phyloP scores from a whole-genome alignment of 2,797 vertebrate genomes.

The Paramormyrops hopkinsi region DNA sequence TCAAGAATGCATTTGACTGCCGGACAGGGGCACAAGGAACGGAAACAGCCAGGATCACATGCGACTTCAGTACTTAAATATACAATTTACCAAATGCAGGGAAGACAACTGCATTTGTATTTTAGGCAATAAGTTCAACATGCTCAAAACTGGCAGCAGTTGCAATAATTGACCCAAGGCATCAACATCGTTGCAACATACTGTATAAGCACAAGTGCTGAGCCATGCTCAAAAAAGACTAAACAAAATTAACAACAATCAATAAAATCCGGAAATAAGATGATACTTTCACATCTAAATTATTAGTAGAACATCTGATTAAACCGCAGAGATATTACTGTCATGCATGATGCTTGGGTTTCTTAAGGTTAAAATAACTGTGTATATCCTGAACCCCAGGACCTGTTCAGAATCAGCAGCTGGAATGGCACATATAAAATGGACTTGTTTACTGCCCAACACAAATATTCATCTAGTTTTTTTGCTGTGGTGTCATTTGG shows the following conservation, averaged over 20 bases:
- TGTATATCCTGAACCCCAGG: not conserved
- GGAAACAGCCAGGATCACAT: not conserved
- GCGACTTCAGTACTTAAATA: not conserved
- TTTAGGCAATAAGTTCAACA: not conserved
- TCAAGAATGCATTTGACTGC: not conserved
- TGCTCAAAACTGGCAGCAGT: not conserved
- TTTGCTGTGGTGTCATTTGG: not conserved
- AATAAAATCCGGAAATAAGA: not conserved
- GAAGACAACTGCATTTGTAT: not conserved
- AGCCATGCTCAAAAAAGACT: not conserved
- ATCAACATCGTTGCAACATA: not conserved
- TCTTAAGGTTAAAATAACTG: not conserved
- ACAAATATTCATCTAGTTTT: not conserved
- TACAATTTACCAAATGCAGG: not conserved
- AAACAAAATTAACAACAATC: not conserved
- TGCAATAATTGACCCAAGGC: not conserved
- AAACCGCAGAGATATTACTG: not conserved
- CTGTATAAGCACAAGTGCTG: not conserved
- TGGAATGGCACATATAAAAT: not conserved
- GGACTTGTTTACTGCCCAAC: not conserved
- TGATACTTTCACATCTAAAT: not conserved
- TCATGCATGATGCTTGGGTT: not conserved
- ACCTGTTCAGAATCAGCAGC: not conserved
- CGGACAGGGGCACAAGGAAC: not conserved
- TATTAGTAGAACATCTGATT: not conserved